Evolutionary conservation across 2,888 invertebrate genomes (phyloP).

Genomic region (Drosophila lacicola): DNA sequence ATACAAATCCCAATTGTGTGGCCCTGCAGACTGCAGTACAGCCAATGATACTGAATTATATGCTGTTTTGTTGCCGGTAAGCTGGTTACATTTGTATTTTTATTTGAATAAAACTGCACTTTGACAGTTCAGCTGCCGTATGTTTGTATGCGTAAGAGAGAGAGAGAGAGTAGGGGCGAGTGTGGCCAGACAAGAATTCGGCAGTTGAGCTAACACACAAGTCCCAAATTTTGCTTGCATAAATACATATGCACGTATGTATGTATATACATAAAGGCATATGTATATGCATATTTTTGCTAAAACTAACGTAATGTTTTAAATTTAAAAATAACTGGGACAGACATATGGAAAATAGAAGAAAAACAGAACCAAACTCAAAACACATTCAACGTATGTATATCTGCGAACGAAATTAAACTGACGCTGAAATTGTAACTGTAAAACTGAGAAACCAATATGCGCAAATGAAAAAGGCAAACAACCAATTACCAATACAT

Average conservation of each 20-base stretch:
- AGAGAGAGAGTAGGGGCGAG: not conserved
- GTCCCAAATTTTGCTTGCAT: slow-evolving; percentile 2
- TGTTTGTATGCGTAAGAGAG: not conserved
- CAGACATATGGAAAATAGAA: slow-evolving; percentile 26
- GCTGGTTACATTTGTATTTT: slow-evolving; percentile 7
- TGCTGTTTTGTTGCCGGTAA: slow-evolving; percentile 8
- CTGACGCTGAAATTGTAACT: slow-evolving; percentile 58
- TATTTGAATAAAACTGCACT: not conserved
- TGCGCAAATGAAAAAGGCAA: slow-evolving; percentile 50
- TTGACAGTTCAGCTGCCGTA: not conserved
- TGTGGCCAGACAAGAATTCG: slow-evolving; percentile 1
- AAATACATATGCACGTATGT: not conserved
- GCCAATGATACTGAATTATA: not conserved
- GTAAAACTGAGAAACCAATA: slow-evolving; percentile 50
- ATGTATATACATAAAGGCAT: not conserved
- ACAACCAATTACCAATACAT: slow-evolving; percentile 51
- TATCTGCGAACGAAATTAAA: slow-evolving; percentile 34
- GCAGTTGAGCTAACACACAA: slow-evolving; percentile 11
- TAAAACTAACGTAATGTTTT: slow-evolving; percentile 33
- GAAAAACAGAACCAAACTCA: slow-evolving; percentile 41
- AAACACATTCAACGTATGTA: slow-evolving; percentile 14
- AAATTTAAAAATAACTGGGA: slow-evolving; percentile 46
- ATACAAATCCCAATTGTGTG: slow-evolving; percentile 12
- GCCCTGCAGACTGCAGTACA: slow-evolving; percentile 21
- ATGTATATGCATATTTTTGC: slow-evolving; percentile 30